A percentile compares a stretch with the other conserved stretches of the same genome.
Conservation (phyloP, 2,113 vertebrate species). For the Mellivora capensis region DNA sequence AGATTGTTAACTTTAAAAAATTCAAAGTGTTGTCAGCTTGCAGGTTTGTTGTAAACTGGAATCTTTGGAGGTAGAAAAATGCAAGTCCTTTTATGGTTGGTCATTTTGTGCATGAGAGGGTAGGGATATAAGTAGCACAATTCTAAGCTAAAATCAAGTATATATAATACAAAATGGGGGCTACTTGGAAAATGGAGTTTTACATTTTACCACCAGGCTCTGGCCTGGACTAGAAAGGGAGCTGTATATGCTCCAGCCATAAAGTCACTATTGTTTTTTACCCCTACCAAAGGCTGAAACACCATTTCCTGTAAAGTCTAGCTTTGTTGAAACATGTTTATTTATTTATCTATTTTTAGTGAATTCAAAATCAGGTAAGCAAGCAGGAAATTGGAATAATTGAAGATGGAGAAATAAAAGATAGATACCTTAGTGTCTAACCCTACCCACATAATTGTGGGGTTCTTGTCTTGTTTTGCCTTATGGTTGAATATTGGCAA, state of each 20-base stretch:
- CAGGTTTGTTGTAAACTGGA: neutral
- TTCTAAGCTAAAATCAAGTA: neutral
- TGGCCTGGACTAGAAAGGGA: neutral
- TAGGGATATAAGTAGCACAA: neutral
- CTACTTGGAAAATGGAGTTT: neutral
- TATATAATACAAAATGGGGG: neutral
- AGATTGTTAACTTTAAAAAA: neutral
- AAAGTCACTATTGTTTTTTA: neutral
- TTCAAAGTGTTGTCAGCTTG: neutral
- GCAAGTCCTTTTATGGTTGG: neutral
- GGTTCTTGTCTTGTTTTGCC: neutral
- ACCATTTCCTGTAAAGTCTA: neutral
- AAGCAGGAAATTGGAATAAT: neutral
- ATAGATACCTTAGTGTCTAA: neutral
- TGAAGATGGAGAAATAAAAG: neutral
- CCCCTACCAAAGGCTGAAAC: neutral
- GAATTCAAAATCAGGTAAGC: neutral
- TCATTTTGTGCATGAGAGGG: neutral
- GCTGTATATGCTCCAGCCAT: neutral
- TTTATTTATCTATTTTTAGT: neutral
- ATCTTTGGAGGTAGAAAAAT: neutral
- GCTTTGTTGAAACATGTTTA: neutral
- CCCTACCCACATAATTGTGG: neutral
- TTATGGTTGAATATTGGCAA: constrained; percentile 36
- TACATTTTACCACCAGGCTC: neutral